These are phyloP conservation scores for Ormyrus nitidulus DNA, from an alignment of 2,888 invertebrate genomes.

Conservation along the genomic window DNA sequence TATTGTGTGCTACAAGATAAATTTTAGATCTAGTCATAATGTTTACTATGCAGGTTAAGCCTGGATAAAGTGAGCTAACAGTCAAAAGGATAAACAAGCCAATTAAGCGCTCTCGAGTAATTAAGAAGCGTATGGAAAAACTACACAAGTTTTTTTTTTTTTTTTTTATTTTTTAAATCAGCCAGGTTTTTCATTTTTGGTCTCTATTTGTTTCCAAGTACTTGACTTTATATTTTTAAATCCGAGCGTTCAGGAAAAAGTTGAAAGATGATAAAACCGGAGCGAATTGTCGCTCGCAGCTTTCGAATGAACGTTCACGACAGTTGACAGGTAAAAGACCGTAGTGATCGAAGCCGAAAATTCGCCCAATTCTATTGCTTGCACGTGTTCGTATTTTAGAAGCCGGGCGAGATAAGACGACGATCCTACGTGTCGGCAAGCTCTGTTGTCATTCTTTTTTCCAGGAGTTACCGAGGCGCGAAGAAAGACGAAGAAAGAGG, in stretches of 20 bases:
- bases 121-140: too few species aligned
- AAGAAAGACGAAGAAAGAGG: conserved; percentile 36
- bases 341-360: conserved; percentile 14
- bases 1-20: background rate
- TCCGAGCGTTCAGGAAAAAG: conserved; percentile 10
- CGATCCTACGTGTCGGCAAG: conserved; percentile 2
- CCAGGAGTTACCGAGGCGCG: background rate
- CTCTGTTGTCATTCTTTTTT: conserved; percentile 24
- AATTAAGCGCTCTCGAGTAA: too few species aligned
- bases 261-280: background rate
- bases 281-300: background rate
- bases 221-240: background rate
- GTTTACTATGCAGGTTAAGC: background rate
- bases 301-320: conserved; percentile 15
- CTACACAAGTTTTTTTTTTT: too few species aligned
- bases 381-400: conserved; percentile 12
- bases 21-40: conserved; percentile 11
- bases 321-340: conserved; percentile 12
- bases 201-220: background rate
- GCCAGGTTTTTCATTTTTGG: background rate
- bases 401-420: background rate
- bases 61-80: too few species aligned
- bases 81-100: too few species aligned
- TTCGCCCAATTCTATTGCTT: conserved; percentile 18
- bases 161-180: background rate